phyloP scores from a whole-genome alignment of 1,140 invertebrate species.

The Physella acuta region DNA sequence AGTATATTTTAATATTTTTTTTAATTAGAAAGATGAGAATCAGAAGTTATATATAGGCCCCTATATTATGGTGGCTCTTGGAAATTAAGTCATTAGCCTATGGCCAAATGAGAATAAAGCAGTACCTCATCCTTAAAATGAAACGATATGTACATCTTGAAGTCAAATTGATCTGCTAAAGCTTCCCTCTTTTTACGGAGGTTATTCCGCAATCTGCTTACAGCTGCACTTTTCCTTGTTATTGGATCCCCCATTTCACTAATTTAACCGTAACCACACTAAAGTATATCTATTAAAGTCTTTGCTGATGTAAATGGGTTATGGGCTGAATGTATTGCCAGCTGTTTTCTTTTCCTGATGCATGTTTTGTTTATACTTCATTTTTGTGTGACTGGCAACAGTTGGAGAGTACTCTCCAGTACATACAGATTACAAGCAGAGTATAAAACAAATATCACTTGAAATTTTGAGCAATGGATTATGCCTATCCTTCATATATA shows the following conservation, averaged over 20 bases:
- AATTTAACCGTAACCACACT: too few species aligned
- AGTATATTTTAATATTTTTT: too few species aligned
- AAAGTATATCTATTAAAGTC: too few species aligned
- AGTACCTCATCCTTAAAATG: conserved; percentile 59
- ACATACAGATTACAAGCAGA: neutral
- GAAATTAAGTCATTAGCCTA: too few species aligned
- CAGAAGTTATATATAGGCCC: neutral
- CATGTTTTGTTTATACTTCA: neutral
- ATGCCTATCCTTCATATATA: neutral
- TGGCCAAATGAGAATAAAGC: too few species aligned
- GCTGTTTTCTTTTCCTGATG: neutral
- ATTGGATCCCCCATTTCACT: conserved; percentile 50
- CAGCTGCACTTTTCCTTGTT: conserved; percentile 45
- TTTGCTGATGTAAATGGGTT: too few species aligned
- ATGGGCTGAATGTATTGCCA: too few species aligned
- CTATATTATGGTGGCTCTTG: too few species aligned
- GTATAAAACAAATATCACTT: neutral
- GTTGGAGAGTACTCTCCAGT: neutral
- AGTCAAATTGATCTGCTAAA: conserved; percentile 59
- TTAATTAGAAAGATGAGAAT: neutral
- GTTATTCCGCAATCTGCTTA: conserved; percentile 49
- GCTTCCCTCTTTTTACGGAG: conserved; percentile 56
- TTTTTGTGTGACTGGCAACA: neutral
- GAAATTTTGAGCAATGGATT: neutral
- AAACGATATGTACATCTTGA: conserved; percentile 58